Evolutionary conservation across 30 jellyfish, hydroid and myxozoan species (phyloP).

Genomic region (Hydractinia echinata): DNA sequence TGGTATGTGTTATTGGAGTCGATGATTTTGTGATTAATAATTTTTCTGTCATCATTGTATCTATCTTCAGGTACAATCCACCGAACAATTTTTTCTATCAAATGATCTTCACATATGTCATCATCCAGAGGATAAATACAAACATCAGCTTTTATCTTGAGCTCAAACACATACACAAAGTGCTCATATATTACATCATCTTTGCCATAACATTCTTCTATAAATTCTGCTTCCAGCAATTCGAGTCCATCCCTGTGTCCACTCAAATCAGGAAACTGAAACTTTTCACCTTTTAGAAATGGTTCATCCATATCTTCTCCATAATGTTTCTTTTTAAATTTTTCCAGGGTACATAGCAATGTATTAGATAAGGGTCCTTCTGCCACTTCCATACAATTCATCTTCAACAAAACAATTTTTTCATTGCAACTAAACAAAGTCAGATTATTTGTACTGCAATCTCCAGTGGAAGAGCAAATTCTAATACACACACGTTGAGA

Average conservation of each 20-base stretch:
- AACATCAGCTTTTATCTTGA: constrained; percentile 1
- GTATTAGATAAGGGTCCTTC: no score
- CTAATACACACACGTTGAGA: no score
- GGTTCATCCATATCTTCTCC: no score
- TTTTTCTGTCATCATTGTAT: background rate
- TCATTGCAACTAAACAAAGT: no score
- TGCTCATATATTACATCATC: background rate
- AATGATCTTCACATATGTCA: background rate
- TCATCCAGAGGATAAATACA: background rate
- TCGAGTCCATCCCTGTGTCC: background rate
- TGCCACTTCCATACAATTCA: no score
- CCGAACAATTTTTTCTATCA: background rate
- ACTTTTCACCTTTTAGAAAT: background rate
- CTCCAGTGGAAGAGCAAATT: no score
- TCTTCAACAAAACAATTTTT: no score
- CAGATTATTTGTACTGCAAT: no score
- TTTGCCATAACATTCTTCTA: background rate
- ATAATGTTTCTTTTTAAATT: no score
- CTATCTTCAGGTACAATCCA: constrained; percentile 17
- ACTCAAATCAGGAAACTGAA: constrained; percentile 2
- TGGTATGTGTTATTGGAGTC: background rate
- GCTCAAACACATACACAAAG: background rate
- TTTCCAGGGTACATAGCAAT: no score
- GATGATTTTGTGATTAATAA: background rate
- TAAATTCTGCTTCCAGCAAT: background rate